Evolutionary conservation across 2,888 invertebrate genomes (phyloP).

Genomic region (Hydroisotoma schaefferi): DNA sequence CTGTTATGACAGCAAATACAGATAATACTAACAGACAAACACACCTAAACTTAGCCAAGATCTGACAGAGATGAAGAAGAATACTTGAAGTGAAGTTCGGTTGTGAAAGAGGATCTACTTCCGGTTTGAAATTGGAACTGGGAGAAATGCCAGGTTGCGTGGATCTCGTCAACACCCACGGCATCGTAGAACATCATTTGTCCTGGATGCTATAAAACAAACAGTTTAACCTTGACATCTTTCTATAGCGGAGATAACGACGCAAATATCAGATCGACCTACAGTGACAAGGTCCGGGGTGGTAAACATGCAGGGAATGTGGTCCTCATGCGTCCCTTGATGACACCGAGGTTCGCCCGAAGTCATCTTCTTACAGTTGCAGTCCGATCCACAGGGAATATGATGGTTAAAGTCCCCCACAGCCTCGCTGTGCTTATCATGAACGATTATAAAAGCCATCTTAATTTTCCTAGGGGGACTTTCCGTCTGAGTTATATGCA

Average conservation of each 20-base stretch:
- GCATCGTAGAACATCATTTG: slow-evolving; percentile 25
- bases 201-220: slow-evolving; percentile 17
- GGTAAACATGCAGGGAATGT: slow-evolving; percentile 27
- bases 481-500: slow-evolving; percentile 8
- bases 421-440: slow-evolving; percentile 20
- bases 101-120: too few species aligned
- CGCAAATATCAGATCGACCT: background rate
- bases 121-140: too few species aligned
- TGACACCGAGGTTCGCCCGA: slow-evolving; percentile 5
- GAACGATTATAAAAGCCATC: slow-evolving; percentile 24
- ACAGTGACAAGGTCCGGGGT: slow-evolving; percentile 10
- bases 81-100: slow-evolving; percentile 27
- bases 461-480: slow-evolving; percentile 15
- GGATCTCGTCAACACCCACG: slow-evolving; percentile 21
- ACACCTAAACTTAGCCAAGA: background rate
- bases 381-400: slow-evolving; percentile 15
- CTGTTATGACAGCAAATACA: slow-evolving; percentile 1
- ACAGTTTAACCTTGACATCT: background rate
- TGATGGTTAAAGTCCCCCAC: slow-evolving; percentile 28
- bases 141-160: slow-evolving; percentile 20
- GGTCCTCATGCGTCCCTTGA: slow-evolving; percentile 13
- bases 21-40: background rate
- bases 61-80: background rate
- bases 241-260: background rate
- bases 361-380: slow-evolving; percentile 11